These are phyloP conservation scores for Leptopilina syphax DNA, from an alignment of 2,888 invertebrate species.

Conservation along the genomic window DNA sequence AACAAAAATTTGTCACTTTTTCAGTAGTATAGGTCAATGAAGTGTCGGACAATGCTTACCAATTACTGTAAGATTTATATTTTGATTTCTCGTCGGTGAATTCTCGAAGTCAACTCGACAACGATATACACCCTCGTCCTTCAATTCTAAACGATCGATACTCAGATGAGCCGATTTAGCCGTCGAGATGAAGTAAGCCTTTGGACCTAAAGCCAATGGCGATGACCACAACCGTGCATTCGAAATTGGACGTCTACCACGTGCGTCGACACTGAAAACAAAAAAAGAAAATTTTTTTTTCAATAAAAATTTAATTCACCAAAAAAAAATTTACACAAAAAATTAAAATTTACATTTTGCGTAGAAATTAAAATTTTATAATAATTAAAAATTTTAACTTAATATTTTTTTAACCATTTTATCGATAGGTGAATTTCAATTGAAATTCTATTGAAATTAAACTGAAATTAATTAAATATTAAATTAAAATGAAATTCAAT, in stretches of 20 bases:
- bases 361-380: no score
- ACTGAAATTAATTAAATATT: no score
- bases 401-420: no score
- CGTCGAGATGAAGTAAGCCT: conserved; percentile 79
- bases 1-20: neutral
- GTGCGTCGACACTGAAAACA: conserved; percentile 79
- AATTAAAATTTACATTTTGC: no score
- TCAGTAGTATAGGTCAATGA: neutral
- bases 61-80: conserved; percentile 79
- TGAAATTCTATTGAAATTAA: no score
- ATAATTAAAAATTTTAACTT: no score
- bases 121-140: conserved; percentile 78
- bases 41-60: conserved; percentile 71
- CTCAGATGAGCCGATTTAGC: conserved; percentile 80
- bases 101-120: conserved; percentile 79
- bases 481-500: no score
- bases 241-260: conserved; percentile 79
- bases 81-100: conserved; percentile 78
- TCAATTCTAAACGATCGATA: conserved; percentile 75
- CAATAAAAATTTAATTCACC: neutral
- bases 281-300: neutral
- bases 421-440: no score
- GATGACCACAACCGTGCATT: conserved; percentile 81
- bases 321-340: no score
- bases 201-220: conserved; percentile 78